Percentiles rank a stretch among this genome's conserved stretches.
These are phyloP conservation scores for Eumerus sabulonum DNA, from an alignment of 2,888 invertebrate genomes.

Conservation along the genomic window DNA sequence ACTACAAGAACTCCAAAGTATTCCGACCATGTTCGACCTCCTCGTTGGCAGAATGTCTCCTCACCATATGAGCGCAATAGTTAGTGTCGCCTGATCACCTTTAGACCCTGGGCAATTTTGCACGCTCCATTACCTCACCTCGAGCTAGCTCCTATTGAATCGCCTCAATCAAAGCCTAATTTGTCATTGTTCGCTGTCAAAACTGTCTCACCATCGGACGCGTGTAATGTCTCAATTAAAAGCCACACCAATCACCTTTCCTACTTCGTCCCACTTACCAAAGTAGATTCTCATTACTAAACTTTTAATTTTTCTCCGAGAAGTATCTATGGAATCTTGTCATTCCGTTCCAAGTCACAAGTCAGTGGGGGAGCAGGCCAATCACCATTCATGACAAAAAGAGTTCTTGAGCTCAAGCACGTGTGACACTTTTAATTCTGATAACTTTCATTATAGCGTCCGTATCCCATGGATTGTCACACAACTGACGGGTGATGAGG, in stretches of 20 bases:
- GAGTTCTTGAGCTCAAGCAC: constrained; percentile 40
- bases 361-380: constrained; percentile 22
- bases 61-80: no score
- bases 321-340: background rate
- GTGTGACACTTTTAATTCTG: constrained; percentile 64
- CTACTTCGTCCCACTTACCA: background rate
- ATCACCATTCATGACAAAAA: constrained; percentile 43
- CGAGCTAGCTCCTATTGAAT: constrained; percentile 26
- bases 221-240: constrained; percentile 57
- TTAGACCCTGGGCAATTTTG: background rate
- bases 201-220: constrained; percentile 19
- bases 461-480: background rate
- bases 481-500: no score
- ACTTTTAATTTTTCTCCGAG: constrained; percentile 58
- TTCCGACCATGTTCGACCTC: no score
- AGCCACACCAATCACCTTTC: constrained; percentile 47
- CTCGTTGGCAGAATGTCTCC: no score
- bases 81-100: no score
- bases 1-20: no score
- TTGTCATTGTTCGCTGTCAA: constrained; percentile 42
- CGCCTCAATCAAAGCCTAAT: constrained; percentile 28
- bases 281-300: constrained; percentile 41
- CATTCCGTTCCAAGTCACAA: no score
- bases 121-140: constrained; percentile 29
- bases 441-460: constrained; percentile 32